Evolutionary conservation across 2,113 vertebrate species (phyloP).

Genomic region (Macrotus californicus): DNA sequence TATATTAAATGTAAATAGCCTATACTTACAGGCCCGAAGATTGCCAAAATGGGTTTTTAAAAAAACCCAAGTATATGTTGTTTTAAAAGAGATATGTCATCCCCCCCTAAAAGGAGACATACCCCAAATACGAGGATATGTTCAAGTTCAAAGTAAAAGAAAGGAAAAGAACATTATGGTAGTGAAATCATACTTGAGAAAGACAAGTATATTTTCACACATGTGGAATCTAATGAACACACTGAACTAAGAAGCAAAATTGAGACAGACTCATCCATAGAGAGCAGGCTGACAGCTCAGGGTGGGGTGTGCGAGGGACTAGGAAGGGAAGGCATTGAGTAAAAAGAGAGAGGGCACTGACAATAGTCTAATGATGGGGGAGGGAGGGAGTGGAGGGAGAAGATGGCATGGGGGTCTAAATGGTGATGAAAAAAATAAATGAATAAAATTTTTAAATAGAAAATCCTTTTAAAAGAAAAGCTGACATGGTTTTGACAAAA

Average conservation of each 20-base stretch:
- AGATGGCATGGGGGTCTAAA: no score
- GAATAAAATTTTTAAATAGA: background rate
- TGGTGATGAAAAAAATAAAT: no score
- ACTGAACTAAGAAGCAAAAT: no score
- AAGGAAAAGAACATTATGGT: background rate
- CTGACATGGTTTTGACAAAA: background rate
- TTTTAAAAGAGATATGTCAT: background rate
- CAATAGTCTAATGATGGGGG: no score
- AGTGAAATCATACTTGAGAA: no score
- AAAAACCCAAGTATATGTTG: background rate
- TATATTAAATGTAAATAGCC: background rate
- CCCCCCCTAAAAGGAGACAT: background rate
- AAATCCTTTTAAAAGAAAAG: background rate
- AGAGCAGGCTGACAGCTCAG: no score
- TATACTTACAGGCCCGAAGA: background rate
- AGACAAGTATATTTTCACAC: no score
- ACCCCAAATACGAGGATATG: background rate
- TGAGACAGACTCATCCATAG: no score
- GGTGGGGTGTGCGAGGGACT: accelerated
- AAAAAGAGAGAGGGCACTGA: no score
- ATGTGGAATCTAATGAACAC: no score
- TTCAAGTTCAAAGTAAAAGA: background rate
- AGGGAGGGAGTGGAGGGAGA: no score
- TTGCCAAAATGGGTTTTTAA: background rate
- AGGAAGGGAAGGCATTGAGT: no score